These are phyloP conservation scores for Campylomormyrus tamandua DNA, from an alignment of 2,113 vertebrate genomes.

Conservation along the genomic window DNA sequence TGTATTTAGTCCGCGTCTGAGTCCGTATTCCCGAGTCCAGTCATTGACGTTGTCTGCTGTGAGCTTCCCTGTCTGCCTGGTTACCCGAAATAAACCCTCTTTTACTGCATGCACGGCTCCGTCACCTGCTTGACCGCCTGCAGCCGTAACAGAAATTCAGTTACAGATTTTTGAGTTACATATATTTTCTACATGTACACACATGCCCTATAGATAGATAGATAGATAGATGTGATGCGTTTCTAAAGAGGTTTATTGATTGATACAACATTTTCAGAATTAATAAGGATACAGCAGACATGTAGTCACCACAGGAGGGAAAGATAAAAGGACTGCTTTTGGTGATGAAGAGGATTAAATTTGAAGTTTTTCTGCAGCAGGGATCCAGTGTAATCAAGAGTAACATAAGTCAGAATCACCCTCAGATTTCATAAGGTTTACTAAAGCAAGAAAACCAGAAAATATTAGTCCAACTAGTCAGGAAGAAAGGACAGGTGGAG, in stretches of 20 bases:
- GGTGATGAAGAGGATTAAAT: neutral
- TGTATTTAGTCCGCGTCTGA: no score
- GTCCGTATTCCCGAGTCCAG: no score
- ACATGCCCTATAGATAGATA: neutral
- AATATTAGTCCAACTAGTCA: neutral
- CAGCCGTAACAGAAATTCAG: neutral
- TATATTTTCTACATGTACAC: neutral
- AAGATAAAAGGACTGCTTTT: neutral
- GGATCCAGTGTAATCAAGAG: neutral
- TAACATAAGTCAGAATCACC: neutral
- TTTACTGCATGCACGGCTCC: no score
- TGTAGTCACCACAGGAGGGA: neutral
- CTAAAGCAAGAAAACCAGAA: neutral
- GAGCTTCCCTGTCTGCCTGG: no score
- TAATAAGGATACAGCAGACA: neutral
- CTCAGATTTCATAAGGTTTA: neutral
- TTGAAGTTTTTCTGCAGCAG: neutral
- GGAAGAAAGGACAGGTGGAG: neutral
- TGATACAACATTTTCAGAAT: neutral
- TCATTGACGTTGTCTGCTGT: no score
- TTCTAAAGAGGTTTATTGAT: neutral
- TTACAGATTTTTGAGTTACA: neutral
- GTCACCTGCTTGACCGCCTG: no score
- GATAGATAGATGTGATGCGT: neutral
- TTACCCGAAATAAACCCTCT: no score